Percentiles rank a stretch among this genome's conserved stretches.
Evolutionary conservation across 2,888 invertebrate species (phyloP).

Genomic region (Saturnia pavonia): DNA sequence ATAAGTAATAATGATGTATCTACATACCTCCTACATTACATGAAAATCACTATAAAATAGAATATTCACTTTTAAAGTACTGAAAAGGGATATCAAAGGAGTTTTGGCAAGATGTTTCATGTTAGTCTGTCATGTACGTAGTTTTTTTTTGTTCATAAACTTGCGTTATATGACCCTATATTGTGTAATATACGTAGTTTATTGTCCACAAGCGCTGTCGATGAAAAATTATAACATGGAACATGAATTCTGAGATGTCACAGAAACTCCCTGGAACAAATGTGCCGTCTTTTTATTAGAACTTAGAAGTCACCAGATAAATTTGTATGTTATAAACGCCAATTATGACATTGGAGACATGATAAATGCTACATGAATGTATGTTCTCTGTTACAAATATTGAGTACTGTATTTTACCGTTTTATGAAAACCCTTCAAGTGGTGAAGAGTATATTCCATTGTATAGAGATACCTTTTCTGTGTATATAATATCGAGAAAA

Average conservation of each 20-base stretch:
- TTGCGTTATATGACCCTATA: too few relatives aligned
- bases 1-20: background rate
- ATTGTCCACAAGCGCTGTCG: background rate
- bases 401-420: background rate
- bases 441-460: background rate
- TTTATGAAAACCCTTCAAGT: background rate
- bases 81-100: background rate
- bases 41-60: background rate
- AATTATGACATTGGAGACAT: too few relatives aligned
- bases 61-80: background rate
- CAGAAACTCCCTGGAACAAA: background rate
- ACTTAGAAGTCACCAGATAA: background rate
- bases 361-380: background rate
- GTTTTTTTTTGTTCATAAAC: background rate
- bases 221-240: too few relatives aligned
- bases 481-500: background rate
- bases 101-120: background rate
- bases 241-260: background rate
- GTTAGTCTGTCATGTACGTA: background rate
- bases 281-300: too few relatives aligned
- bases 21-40: too few relatives aligned
- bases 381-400: background rate
- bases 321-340: too few relatives aligned
- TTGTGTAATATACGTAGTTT: background rate
- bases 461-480: background rate